Base-by-base conservation (phyloP, 2,888 invertebrate genomes). In the Tipula confusa region DNA sequence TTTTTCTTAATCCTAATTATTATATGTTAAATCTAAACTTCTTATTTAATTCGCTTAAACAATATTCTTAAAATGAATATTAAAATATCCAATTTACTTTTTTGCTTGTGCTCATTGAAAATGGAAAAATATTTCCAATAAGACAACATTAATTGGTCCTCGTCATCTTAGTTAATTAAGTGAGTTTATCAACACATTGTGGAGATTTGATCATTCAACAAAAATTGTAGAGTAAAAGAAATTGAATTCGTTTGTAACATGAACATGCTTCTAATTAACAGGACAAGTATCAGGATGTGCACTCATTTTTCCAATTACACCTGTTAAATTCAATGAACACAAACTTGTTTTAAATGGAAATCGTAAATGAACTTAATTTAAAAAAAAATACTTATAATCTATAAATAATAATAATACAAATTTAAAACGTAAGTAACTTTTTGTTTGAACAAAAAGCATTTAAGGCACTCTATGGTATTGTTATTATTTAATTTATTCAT, bases 401-500 rank as follows among this genome's bases (percentile, higher is more conserved):
- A 64, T 43, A 64, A 24, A 24, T 64, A 9, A 64, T 64, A 64
- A 24, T 80, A 80, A 80, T 80, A 80, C 29, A 29, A 6, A 29
- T 29, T 80, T 28, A 79, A 11, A 36, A n/a, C 43, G n/a, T n/a
- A n/a, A n/a, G n/a, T n/a, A n/a, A n/a, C 80, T 80, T 80, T 80
- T 29, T 29, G 5, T 29, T 80, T 15, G 7, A 29, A 29, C 13
- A 29, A 80, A 80, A 80, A 80, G 80, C 80, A 80, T 80, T 79
- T 80, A 80, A 80, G 80, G 80, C 80, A 80, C 80, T 80, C 31
- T 80, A 29, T 80, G 80, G 80, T 80, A 80, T 80, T n/a, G 29
- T 80, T 64, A 83, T 83, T 83, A 64, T 31, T 64, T 83, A 48
- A 83, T 29, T 83, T 83, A 83, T 83, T 83, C 83, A 83, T 83